Conservation (phyloP, 2,113 vertebrate genomes). For the Hemiscyllium ocellatum region DNA sequence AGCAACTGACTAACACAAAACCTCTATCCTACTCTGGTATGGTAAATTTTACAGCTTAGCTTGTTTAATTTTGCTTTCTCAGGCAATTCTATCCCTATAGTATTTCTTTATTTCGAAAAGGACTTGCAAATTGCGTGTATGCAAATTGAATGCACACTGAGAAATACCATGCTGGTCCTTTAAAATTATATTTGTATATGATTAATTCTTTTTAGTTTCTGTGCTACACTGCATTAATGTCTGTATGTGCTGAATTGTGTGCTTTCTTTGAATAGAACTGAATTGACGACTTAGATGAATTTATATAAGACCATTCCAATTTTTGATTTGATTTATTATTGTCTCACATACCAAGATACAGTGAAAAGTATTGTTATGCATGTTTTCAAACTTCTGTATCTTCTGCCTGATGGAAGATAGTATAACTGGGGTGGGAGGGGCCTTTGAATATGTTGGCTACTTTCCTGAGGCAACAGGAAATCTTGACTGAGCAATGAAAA, state of each 20-base stretch:
- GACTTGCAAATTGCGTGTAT: neutral
- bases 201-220: neutral
- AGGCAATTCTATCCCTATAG: neutral
- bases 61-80: neutral
- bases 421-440: too few species aligned
- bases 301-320: neutral
- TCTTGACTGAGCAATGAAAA: too few species aligned
- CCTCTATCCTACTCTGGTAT: conserved; percentile 79
- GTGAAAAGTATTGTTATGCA: too few species aligned
- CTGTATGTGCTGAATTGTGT: neutral
- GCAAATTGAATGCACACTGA: neutral
- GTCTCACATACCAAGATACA: too few species aligned
- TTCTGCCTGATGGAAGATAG: too few species aligned
- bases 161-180: neutral
- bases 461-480: too few species aligned
- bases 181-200: neutral
- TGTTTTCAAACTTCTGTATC: too few species aligned
- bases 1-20: conserved; percentile 89
- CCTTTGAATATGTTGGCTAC: too few species aligned
- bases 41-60: conserved; percentile 46
- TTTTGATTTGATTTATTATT: too few species aligned
- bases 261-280: neutral
- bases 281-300: neutral
- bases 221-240: too few species aligned
- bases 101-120: neutral